Percentiles rank a stretch among this genome's conserved stretches.
phyloP scores from a whole-genome alignment of 2,888 invertebrate species.

The Cryptocephalus moraei region DNA sequence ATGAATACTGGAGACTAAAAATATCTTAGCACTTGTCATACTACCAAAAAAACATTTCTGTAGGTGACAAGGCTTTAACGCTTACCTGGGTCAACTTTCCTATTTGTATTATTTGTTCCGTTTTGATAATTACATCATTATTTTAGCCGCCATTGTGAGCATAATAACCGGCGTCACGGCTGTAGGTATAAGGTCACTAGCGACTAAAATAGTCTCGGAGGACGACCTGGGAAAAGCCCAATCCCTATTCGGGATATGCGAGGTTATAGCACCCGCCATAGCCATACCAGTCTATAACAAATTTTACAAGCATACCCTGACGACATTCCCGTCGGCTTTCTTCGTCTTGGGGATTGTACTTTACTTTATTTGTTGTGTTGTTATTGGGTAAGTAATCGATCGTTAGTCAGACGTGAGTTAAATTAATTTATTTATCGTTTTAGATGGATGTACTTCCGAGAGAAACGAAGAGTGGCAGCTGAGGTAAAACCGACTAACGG shows the following conservation, averaged over 20 bases:
- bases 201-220: conserved; percentile 32
- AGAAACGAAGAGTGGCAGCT: too few relatives aligned
- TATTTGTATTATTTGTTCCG: too few relatives aligned
- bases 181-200: conserved; percentile 30
- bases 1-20: too few relatives aligned
- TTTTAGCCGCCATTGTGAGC: conserved; percentile 24
- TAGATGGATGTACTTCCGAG: too few relatives aligned
- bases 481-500: too few relatives aligned
- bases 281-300: conserved; percentile 47
- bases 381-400: conserved; percentile 20
- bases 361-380: conserved; percentile 16
- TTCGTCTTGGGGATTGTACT: conserved; percentile 41
- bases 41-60: too few relatives aligned
- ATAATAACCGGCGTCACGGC: conserved; percentile 26
- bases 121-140: neutral
- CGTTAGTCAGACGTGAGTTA: too few relatives aligned
- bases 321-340: conserved; percentile 44
- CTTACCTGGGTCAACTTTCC: too few relatives aligned
- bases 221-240: conserved; percentile 33
- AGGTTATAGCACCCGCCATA: conserved; percentile 45
- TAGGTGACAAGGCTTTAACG: too few relatives aligned
- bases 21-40: too few relatives aligned
- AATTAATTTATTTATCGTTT: too few relatives aligned
- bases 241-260: conserved; percentile 50
- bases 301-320: conserved; percentile 43